Evolutionary conservation across 2,113 vertebrate genomes (phyloP).

Genomic region (Toxostoma redivivum): DNA sequence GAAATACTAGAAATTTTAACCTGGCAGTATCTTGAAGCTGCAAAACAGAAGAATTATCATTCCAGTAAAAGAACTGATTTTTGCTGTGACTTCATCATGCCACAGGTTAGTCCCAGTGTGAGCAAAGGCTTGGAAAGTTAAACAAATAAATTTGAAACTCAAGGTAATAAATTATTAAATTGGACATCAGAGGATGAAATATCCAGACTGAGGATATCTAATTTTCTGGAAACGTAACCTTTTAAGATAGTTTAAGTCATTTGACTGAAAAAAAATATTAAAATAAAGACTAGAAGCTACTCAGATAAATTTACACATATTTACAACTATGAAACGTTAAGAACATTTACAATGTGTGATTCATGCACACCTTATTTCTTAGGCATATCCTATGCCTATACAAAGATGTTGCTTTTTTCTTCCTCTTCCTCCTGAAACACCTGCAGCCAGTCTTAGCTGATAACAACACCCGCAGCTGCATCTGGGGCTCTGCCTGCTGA

Average conservation of each 20-base stretch:
- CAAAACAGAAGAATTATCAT: neutral
- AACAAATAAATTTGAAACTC: neutral
- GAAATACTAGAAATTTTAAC: neutral
- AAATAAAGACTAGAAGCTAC: neutral
- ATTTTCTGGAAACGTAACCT: neutral
- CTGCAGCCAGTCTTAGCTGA: neutral
- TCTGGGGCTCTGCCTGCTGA: neutral
- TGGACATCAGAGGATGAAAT: neutral
- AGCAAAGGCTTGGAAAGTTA: neutral
- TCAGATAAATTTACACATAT: neutral
- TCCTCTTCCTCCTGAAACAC: neutral
- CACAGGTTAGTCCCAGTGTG: neutral
- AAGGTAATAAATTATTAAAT: neutral
- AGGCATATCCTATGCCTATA: neutral
- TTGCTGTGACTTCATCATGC: neutral
- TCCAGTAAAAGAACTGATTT: neutral
- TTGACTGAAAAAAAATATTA: neutral
- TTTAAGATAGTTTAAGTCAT: neutral
- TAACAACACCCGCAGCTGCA: neutral
- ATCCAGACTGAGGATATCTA: neutral
- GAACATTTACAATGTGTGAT: neutral
- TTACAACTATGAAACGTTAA: neutral
- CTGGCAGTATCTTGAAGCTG: neutral
- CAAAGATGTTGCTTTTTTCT: neutral
- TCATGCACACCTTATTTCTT: neutral